Evolutionary conservation across 2,113 vertebrate genomes (phyloP).

Genomic region (Marcusenius ussheri): DNA sequence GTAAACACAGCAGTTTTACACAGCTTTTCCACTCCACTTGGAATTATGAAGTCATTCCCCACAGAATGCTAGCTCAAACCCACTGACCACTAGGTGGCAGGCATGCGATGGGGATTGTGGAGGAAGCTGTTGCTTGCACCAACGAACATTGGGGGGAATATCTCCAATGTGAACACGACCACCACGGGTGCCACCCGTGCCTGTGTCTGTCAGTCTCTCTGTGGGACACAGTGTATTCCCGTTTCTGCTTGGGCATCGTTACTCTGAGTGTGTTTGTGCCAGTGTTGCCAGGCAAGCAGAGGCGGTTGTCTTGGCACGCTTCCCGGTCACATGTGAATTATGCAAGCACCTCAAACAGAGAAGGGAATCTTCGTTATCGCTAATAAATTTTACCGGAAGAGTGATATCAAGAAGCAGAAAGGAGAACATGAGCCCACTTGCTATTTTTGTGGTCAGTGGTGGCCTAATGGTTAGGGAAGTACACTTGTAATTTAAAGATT

Average conservation of each 20-base stretch:
- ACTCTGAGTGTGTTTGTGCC: neutral
- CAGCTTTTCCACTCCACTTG: neutral
- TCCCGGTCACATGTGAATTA: neutral
- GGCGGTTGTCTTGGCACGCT: neutral
- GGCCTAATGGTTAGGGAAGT: no score
- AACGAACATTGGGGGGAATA: neutral
- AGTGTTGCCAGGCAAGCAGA: neutral
- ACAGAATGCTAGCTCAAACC: neutral
- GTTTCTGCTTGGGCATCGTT: neutral
- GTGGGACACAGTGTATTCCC: neutral
- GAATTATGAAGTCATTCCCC: neutral
- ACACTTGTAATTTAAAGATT: no score
- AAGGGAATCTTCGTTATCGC: neutral
- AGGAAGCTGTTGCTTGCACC: neutral
- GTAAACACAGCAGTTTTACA: neutral
- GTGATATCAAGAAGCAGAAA: neutral
- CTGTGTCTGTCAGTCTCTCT: neutral
- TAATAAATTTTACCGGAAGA: neutral
- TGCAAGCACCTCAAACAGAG: neutral
- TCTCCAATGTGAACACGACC: neutral
- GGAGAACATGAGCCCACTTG: neutral
- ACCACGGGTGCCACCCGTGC: neutral
- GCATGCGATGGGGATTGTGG: neutral
- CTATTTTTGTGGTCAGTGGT: neutral
- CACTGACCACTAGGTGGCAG: constrained; percentile 10